These are phyloP conservation scores for Probaryconus sp. DNA, from an alignment of 1,140 invertebrate species.

Conservation along the genomic window DNA sequence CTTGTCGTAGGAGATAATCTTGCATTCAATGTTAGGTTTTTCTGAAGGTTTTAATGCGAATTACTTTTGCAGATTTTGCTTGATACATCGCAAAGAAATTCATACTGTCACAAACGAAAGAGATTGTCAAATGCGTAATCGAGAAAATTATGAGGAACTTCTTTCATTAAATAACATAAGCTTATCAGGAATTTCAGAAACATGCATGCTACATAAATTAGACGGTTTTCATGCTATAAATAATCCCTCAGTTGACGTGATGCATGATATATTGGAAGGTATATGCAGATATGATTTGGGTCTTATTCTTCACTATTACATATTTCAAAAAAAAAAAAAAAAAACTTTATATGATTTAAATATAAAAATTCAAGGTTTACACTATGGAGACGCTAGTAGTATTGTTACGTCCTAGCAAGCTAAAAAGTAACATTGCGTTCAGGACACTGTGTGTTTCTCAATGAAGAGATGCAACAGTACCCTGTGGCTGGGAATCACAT, in stretches of 20 bases:
- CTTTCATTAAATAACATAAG: background rate
- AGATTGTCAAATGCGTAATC: background rate
- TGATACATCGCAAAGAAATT: background rate
- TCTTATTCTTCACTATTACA: no score
- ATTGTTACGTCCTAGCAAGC: no score
- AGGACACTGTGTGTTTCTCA: no score
- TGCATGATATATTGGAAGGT: conserved; percentile 29
- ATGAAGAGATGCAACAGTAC: no score
- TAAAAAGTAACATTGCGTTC: no score
- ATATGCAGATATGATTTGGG: no score
- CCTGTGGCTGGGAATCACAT: no score
- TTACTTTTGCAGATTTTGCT: no score
- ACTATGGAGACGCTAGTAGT: no score
- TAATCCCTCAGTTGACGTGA: conserved; percentile 15
- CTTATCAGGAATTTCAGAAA: conserved; percentile 19
- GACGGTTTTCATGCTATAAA: conserved; percentile 9
- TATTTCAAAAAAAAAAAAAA: no score
- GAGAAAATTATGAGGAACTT: background rate
- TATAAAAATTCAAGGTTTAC: no score
- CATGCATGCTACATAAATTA: conserved; percentile 17
- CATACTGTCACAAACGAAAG: background rate
- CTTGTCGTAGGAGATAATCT: conserved; percentile 66
- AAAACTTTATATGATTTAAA: no score
- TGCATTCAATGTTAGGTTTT: conserved; percentile 62
- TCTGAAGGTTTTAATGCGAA: background rate